Evolutionary conservation across 2,888 invertebrate genomes (phyloP), one percentile per base, ranked within the genome.

Genomic region (Ecliptopera silaceata): DNA sequence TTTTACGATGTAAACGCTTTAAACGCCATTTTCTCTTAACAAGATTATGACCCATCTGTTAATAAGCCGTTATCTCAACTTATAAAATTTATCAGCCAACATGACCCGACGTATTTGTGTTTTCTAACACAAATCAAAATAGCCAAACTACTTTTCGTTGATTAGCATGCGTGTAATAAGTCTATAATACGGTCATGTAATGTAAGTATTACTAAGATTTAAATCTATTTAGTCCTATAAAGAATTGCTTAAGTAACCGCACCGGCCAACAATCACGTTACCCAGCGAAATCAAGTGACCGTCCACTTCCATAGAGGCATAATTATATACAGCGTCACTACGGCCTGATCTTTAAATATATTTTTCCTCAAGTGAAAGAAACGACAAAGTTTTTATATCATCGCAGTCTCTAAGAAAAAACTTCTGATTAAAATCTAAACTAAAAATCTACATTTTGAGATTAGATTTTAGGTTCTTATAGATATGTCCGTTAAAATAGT

Each of bases 241-340:
- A 61, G 41, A 54, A 59, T 58, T 42, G 18, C 44, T 59, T 59
- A 60, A 56, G 55, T 57, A 59, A 46, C 41, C 41, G 46, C 42
- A 20, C 41, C 47, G 12, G 43, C 54, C 54, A 46, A 49, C 48
- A 50, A 56, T 48, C 57, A 58, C 56, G 58, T 63, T 46, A 61
- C 56, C 57, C 46, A 39, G 50, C 46, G 46, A 61, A 62, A 62
- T 62, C 64, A 64, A 63, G 58, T 63, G 61, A 61, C 63, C 65
- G 43, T 57, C 55, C 45, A 43, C 44, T 45, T 17, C 3, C 20
- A 3, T 1, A 18, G 54, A 59, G 59, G 6, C 17, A 36, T n/a
- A 56, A 58, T 46, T 36, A 48, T 36, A 8, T 26, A 45, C 15
- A 49, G 13, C 29, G 36, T 36, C 26, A 6, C 22, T 22, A 10